Evolutionary conservation across 2,113 vertebrate genomes (phyloP).

Genomic region (Jacana jacana): DNA sequence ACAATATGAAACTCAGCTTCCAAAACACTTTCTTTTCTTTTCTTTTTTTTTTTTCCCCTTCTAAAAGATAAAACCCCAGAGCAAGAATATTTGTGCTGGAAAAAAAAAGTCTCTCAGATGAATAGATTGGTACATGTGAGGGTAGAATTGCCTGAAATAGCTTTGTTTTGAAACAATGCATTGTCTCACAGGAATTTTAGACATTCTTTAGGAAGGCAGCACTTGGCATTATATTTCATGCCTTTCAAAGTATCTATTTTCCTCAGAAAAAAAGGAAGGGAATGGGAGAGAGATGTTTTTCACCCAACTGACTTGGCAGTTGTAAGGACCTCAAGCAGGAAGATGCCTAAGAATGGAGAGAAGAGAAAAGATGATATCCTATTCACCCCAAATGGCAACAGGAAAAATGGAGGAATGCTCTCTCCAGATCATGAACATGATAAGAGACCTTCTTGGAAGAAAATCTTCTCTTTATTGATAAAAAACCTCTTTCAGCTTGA

Average conservation of each 20-base stretch:
- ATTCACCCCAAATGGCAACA: background rate
- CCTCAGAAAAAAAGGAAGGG: conserved; percentile 6
- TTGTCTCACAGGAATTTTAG: conserved; percentile 25
- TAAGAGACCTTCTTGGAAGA: background rate
- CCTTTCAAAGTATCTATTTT: conserved; percentile 42
- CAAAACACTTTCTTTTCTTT: conserved; percentile 37
- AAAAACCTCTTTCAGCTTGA: background rate
- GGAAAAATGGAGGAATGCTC: background rate
- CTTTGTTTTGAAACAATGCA: conserved; percentile 52
- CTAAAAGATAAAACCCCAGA: conserved; percentile 26
- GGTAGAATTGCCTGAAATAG: conserved; percentile 52
- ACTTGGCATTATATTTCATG: conserved; percentile 1
- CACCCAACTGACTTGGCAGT: background rate
- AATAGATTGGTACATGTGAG: background rate
- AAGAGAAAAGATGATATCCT: background rate
- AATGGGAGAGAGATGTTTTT: background rate
- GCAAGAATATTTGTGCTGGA: conserved; percentile 17
- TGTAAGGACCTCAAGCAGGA: background rate
- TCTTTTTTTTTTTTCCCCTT: background rate
- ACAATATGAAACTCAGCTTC: conserved; percentile 33
- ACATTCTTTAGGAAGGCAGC: conserved; percentile 32
- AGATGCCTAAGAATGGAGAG: background rate
- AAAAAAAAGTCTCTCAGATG: background rate
- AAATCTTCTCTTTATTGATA: background rate
- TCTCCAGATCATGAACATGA: background rate